Percentiles rank a stretch among this genome's conserved stretches.
phyloP scores from a whole-genome alignment of 2,797 vertebrate species.

The Nannoperca australis region DNA sequence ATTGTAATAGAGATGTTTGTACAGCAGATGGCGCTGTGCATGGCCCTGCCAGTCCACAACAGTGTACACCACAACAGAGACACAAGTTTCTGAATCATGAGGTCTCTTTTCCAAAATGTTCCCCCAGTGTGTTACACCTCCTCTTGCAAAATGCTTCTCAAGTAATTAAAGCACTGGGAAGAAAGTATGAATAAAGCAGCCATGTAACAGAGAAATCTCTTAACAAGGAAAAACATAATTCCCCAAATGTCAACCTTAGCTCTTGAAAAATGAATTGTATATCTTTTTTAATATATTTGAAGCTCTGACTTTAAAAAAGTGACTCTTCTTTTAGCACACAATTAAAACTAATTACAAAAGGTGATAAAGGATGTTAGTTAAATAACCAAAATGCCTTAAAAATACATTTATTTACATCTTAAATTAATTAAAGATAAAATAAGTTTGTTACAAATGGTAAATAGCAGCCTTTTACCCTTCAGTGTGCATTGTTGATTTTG shows the following conservation, averaged over 20 bases:
- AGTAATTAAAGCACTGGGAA: not conserved
- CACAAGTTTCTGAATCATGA: constrained; percentile 6
- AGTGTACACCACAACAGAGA: not conserved
- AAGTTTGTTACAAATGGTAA: not conserved
- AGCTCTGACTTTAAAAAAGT: not conserved
- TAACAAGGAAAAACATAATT: not conserved
- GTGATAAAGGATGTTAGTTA: not conserved
- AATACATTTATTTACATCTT: not conserved
- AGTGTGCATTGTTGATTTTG: not conserved
- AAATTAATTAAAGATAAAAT: not conserved
- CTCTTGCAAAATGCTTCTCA: not conserved
- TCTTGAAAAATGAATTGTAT: not conserved
- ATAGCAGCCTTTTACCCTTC: not conserved
- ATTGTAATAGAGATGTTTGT: constrained; percentile 60
- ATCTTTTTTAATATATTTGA: not conserved
- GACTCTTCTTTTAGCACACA: not conserved
- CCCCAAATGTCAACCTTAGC: not conserved
- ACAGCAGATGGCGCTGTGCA: constrained; percentile 84
- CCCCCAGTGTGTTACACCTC: not conserved
- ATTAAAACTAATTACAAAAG: not conserved
- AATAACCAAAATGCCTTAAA: not conserved
- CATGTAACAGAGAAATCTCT: not conserved
- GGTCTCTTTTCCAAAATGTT: constrained; percentile 9
- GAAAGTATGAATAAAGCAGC: not conserved
- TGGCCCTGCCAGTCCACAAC: constrained; percentile 24